Evolutionary conservation across 2,888 invertebrate genomes (phyloP).

Genomic region (Periphyllus acericola): DNA sequence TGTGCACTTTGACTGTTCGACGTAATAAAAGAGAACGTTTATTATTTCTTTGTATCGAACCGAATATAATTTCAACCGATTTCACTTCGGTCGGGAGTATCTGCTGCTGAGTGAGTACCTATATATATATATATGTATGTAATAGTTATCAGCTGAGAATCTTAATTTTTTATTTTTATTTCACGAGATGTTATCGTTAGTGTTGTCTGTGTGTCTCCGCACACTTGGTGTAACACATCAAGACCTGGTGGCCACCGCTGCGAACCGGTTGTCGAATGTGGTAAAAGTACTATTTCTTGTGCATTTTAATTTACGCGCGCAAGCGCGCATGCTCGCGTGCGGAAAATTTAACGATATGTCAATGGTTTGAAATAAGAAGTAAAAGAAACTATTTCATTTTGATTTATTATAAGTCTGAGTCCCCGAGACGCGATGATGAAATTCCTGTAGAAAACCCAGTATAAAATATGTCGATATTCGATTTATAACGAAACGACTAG

Average conservation of each 20-base stretch:
- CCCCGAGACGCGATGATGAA: neutral
- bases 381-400: conserved; percentile 4
- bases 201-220: conserved; percentile 12
- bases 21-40: neutral
- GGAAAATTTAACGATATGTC: conserved; percentile 25
- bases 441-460: neutral
- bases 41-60: neutral
- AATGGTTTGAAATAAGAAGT: neutral
- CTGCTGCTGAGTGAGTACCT: neutral
- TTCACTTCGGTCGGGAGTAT: neutral
- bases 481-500: neutral
- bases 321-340: neutral
- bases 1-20: neutral
- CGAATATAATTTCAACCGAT: neutral
- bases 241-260: conserved; percentile 22
- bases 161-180: conserved; percentile 23
- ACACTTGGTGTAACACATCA: neutral
- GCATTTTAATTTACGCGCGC: conserved; percentile 34
- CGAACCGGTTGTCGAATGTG: conserved; percentile 38
- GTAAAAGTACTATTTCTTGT: conserved; percentile 20
- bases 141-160: conserved; percentile 18
- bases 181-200: conserved; percentile 51
- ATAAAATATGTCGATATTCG: neutral
- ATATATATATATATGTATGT: too few relatives aligned
- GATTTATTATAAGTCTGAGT: neutral